phyloP scores from a whole-genome alignment of 2,797 vertebrate genomes.

The Malacoraja senta region DNA sequence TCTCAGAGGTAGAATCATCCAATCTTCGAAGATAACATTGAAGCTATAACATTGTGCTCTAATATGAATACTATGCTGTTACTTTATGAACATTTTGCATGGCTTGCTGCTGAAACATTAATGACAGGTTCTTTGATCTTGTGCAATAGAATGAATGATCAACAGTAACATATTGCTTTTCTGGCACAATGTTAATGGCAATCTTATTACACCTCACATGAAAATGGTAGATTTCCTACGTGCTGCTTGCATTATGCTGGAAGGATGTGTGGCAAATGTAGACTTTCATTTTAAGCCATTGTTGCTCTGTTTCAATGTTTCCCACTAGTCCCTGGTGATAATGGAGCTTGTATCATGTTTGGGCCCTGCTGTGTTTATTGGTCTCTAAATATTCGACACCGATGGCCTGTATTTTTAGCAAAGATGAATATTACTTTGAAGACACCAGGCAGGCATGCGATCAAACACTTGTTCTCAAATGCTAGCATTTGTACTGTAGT shows the following conservation, averaged over 20 bases:
- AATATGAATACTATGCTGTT: not conserved
- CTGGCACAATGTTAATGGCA: not conserved
- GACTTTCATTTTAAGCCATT: not conserved
- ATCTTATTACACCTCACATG: not conserved
- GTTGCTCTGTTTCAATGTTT: not conserved
- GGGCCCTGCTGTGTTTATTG: slow-evolving; percentile 10
- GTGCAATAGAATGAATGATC: not conserved
- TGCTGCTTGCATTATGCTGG: not conserved
- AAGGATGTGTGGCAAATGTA: not conserved
- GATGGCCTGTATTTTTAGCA: slow-evolving; percentile 20
- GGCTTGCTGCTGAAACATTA: not conserved
- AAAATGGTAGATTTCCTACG: not conserved
- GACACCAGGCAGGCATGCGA: not conserved
- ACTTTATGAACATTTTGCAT: not conserved
- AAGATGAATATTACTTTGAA: slow-evolving; percentile 14
- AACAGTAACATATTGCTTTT: not conserved
- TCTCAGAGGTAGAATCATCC: too few relatives aligned
- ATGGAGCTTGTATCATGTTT: slow-evolving; percentile 9
- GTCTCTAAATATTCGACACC: not conserved
- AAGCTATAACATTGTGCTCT: too few relatives aligned
- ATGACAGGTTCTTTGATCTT: not conserved
- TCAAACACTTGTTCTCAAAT: slow-evolving; percentile 23
- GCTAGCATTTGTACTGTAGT: not conserved
- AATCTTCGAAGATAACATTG: not conserved
- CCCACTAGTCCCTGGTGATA: not conserved